Base-by-base conservation (phyloP, 2,113 vertebrate species). In the Urocynchramus pylzowi region DNA sequence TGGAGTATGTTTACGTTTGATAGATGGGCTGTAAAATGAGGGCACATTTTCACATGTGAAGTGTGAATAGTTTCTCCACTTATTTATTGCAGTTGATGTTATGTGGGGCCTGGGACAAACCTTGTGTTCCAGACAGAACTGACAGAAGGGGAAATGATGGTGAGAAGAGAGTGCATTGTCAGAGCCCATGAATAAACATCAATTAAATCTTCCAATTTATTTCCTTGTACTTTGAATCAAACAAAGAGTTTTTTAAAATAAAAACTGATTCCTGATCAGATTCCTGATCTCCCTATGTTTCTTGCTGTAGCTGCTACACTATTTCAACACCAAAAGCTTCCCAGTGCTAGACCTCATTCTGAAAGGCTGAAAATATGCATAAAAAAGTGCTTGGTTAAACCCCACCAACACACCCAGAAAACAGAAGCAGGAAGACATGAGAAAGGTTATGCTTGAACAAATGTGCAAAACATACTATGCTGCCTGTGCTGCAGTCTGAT, bases 1-100 rank as follows among this genome's bases (percentile, higher is more conserved):
- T 91, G n/a, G 50, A 69, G n/a, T 59, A 93, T 42, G 67, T 59
- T 95, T 69, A 61, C 6, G 5, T 94, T 95, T 96, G 95, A 97
- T 95, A 96, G 84, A 96, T 91, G 84, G 91, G 87, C 82, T 94
- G 84, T 80, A 96, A 96, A 96, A 94, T 59, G 84, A 85, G 67
- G 90, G 89, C 89, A 93, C 70, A 77, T 96, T 97, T 84, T 96
- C 93, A 94, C 54, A 2, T 96, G 81, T 76, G 90, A 95, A 84
- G 84, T 88, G 84, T 87, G 78, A 97, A 95, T 93, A 90, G 79
- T 84, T 96, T 93, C 50, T 92, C 41, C 39, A 37, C 30, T 91
- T 96, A 90, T 84, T 93, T 95, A 94, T 93, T 81, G 56, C 71
- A 71, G 75, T 21, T 77, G 90, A 90, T 91, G n/a, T 80, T 88